phyloP scores from a whole-genome alignment of 1,140 invertebrate genomes.

The Panonychus citri region DNA sequence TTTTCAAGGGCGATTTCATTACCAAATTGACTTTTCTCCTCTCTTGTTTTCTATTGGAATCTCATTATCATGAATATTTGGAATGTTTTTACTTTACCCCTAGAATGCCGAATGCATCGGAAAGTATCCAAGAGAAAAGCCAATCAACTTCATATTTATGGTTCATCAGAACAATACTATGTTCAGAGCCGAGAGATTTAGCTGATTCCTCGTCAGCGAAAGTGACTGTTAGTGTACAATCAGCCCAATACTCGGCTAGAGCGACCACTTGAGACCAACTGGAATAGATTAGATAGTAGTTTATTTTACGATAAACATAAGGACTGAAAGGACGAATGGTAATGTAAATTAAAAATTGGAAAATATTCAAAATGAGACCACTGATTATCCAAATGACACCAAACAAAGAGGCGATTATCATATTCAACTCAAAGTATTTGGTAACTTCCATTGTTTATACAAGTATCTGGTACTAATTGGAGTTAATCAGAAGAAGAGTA shows the following conservation, averaged over 20 bases:
- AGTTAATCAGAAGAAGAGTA: too few relatives aligned
- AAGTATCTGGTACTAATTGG: not conserved
- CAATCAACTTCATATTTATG: conserved; percentile 89
- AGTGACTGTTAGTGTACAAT: conserved; percentile 43
- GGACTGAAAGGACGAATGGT: conserved; percentile 46
- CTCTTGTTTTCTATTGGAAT: too few relatives aligned
- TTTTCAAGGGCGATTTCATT: too few relatives aligned
- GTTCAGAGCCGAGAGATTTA: conserved; percentile 60
- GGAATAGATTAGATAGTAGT: conserved; percentile 69
- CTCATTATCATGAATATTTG: too few relatives aligned
- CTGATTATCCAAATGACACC: conserved; percentile 36
- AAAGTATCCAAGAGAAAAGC: conserved; percentile 66
- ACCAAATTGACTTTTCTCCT: too few relatives aligned
- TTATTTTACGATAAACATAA: conserved; percentile 56
- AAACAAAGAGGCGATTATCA: not conserved
- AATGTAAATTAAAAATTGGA: conserved; percentile 50
- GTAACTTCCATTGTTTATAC: not conserved
- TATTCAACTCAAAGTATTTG: not conserved
- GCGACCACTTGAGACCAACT: conserved; percentile 74
- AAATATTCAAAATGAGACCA: conserved; percentile 58
- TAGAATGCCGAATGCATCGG: conserved; percentile 45
- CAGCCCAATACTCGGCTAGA: conserved; percentile 77
- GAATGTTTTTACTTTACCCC: too few relatives aligned
- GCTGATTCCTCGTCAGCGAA: conserved; percentile 50
- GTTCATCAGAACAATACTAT: conserved; percentile 75